phyloP scores from a whole-genome alignment of 1,140 invertebrate species.

The Gryllus bimaculatus region DNA sequence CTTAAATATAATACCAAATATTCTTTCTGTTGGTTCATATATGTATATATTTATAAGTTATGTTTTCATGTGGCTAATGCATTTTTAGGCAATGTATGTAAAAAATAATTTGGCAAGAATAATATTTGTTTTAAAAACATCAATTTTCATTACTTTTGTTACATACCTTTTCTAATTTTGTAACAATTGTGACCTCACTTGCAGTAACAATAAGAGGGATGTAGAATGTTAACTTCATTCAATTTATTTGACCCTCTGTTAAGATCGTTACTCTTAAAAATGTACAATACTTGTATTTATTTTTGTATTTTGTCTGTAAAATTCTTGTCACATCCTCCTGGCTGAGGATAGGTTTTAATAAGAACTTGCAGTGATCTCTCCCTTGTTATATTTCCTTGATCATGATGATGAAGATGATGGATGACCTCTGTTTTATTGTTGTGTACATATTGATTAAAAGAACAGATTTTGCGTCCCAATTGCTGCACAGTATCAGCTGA shows the following conservation, averaged over 20 bases:
- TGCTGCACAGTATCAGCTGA: neutral
- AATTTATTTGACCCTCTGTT: neutral
- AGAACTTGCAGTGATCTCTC: neutral
- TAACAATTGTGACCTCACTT: neutral
- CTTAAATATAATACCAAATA: neutral
- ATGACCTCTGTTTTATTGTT: neutral
- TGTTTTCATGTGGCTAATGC: neutral
- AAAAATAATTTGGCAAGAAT: neutral
- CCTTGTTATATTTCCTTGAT: neutral
- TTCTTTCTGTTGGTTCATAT: neutral
- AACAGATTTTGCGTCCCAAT: neutral
- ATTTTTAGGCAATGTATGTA: neutral
- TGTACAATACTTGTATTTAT: conserved; percentile 6
- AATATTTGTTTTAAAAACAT: neutral
- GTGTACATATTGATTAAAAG: neutral
- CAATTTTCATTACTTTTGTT: neutral
- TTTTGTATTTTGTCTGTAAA: conserved; percentile 1
- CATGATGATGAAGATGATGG: neutral
- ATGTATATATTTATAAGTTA: conserved; percentile 1
- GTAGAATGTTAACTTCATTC: neutral
- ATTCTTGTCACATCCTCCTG: neutral
- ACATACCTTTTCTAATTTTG: neutral
- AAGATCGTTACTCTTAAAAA: neutral
- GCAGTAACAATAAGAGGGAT: neutral
- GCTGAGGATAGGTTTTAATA: neutral